Percentiles rank a stretch among this genome's conserved stretches.
Conservation (phyloP, 2,888 invertebrate species). For the Drosophila atripex region DNA sequence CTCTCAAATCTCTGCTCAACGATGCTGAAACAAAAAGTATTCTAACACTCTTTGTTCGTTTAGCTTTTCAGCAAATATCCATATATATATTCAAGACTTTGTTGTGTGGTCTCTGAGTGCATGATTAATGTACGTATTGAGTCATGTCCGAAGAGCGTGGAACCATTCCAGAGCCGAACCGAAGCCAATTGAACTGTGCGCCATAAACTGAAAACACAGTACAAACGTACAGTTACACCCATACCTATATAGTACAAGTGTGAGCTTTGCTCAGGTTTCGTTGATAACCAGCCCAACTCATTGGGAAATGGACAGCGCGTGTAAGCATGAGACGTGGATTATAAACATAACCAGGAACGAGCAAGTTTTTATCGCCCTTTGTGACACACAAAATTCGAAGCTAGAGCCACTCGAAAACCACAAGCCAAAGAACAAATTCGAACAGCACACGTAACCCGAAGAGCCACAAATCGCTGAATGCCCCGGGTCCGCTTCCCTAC, state of each 20-base stretch:
- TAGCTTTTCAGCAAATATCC: constrained; percentile 9
- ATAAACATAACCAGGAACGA: constrained; percentile 16
- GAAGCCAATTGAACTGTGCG: constrained; percentile 38
- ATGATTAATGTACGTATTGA: constrained; percentile 50
- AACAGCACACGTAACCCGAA: constrained; percentile 46
- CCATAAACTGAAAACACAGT: constrained; percentile 17
- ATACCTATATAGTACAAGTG: constrained; percentile 1
- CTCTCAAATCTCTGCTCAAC: constrained; percentile 39
- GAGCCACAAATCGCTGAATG: constrained; percentile 10
- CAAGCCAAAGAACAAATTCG: constrained; percentile 13
- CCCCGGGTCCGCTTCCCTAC: constrained; percentile 1
- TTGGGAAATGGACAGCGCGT: constrained; percentile 36
- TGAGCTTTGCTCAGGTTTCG: constrained; percentile 29
- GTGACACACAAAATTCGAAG: constrained; percentile 21
- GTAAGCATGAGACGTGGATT: constrained; percentile 51
- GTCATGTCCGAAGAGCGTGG: constrained; percentile 47
- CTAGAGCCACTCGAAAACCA: neutral
- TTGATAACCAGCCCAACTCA: constrained; percentile 23
- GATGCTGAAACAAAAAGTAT: constrained; percentile 46
- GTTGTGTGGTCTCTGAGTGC: constrained; percentile 27
- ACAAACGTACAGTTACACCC: constrained; percentile 1
- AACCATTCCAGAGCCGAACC: constrained; percentile 32
- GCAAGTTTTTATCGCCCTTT: constrained; percentile 46
- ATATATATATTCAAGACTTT: constrained; percentile 20
- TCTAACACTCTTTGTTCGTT: constrained; percentile 41